A percentile compares a stretch with the other conserved stretches of the same genome.
phyloP scores from a whole-genome alignment of 2,113 vertebrate genomes.

The Gopherus flavomarginatus region DNA sequence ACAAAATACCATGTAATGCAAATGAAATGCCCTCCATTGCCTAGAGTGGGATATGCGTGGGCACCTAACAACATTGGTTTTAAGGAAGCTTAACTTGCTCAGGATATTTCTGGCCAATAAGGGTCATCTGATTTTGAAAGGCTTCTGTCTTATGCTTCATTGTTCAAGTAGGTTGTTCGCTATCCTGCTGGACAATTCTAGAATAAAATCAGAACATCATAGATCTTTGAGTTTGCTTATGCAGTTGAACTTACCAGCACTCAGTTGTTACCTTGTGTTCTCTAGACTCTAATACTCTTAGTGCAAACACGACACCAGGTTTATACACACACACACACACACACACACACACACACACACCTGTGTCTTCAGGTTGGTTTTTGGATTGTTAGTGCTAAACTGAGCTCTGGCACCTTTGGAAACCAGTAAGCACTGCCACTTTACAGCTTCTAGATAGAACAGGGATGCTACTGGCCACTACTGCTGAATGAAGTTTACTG shows the following conservation, averaged over 20 bases:
- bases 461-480: neutral
- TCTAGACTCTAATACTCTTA: neutral
- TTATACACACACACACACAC: neutral
- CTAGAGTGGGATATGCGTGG: neutral
- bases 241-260: neutral
- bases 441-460: neutral
- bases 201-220: neutral
- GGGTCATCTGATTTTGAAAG: neutral
- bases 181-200: neutral
- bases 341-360: neutral
- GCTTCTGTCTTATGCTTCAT: neutral
- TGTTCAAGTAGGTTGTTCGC: neutral
- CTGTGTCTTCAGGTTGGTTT: neutral
- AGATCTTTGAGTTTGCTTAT: neutral
- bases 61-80: neutral
- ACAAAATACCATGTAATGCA: constrained; percentile 9
- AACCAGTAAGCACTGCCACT: neutral
- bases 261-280: neutral
- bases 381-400: neutral
- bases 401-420: neutral
- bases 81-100: neutral
- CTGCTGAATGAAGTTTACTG: neutral
- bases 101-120: neutral
- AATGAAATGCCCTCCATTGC: neutral
- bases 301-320: neutral